Evolutionary conservation across 2,888 invertebrate species (phyloP).

Genomic region (Cantharis rufa): DNA sequence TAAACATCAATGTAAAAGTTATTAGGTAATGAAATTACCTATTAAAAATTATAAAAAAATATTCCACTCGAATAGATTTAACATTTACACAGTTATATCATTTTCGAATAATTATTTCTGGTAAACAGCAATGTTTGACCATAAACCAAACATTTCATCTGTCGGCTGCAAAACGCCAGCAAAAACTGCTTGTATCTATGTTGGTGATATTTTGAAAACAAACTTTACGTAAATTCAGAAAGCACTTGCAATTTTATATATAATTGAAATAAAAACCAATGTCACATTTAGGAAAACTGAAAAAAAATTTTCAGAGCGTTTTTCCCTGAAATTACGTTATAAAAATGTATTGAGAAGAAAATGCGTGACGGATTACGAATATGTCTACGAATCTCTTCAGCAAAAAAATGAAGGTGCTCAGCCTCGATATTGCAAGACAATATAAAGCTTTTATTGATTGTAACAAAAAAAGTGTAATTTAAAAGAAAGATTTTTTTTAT

Average conservation of each 20-base stretch:
- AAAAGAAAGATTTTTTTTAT: not conserved
- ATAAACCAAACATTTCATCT: too few species aligned
- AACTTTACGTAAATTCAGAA: too few species aligned
- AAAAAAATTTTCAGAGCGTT: not conserved
- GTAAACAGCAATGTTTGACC: too few species aligned
- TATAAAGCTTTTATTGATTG: not conserved
- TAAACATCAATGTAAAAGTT: too few species aligned
- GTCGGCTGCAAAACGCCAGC: too few species aligned
- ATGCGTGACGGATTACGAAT: not conserved
- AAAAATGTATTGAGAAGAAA: not conserved
- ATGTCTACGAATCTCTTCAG: not conserved
- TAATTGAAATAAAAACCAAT: not conserved
- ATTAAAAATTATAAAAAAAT: too few species aligned
- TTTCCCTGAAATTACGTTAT: not conserved
- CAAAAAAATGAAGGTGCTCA: not conserved
- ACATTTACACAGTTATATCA: too few species aligned
- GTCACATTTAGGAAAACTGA: not conserved
- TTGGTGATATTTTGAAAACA: too few species aligned
- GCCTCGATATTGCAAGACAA: not conserved
- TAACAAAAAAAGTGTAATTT: not conserved
- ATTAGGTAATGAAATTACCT: too few species aligned
- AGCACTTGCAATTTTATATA: not conserved
- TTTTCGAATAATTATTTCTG: too few species aligned
- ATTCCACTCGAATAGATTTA: too few species aligned
- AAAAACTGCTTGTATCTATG: too few species aligned